phyloP scores from a whole-genome alignment of 2,888 invertebrate species.

The Lydus trimaculatus region DNA sequence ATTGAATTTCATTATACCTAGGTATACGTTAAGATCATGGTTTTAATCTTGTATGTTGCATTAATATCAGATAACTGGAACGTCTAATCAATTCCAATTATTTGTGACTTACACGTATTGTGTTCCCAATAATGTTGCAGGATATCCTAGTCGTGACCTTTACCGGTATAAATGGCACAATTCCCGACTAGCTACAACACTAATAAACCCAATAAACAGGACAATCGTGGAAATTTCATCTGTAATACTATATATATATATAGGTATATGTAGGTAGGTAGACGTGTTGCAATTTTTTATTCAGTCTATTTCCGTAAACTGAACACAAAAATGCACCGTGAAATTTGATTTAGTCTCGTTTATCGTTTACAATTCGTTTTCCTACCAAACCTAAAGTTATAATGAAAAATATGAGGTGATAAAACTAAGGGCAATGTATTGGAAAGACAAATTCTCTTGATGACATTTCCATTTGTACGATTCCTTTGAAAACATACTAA shows the following conservation, averaged over 20 bases:
- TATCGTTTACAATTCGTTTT: slow-evolving; percentile 37
- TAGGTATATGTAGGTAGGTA: too few relatives aligned
- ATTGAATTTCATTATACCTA: slow-evolving; percentile 9
- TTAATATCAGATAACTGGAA: slow-evolving; percentile 17
- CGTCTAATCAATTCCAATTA: slow-evolving; percentile 30
- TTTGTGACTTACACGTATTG: slow-evolving; percentile 35
- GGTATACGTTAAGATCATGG: too few relatives aligned
- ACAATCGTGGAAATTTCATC: too few relatives aligned
- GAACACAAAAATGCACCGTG: slow-evolving; percentile 41
- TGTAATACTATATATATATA: too few relatives aligned
- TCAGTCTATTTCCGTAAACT: too few relatives aligned
- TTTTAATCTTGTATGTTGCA: slow-evolving; percentile 10
- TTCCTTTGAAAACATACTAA: slow-evolving; percentile 44
- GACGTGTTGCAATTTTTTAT: too few relatives aligned
- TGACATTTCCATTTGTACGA: slow-evolving; percentile 51
- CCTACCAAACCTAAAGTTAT: slow-evolving; percentile 31
- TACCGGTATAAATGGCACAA: too few relatives aligned
- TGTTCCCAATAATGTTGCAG: slow-evolving; percentile 28
- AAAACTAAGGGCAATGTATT: slow-evolving; percentile 46
- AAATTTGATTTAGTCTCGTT: slow-evolving; percentile 39
- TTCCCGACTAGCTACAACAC: too few relatives aligned
- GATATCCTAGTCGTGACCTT: slow-evolving; percentile 16
- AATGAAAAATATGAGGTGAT: slow-evolving; percentile 44
- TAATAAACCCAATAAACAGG: too few relatives aligned
- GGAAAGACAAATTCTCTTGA: slow-evolving; percentile 50